These are phyloP conservation scores for Centrocercus urophasianus DNA, from an alignment of 2,113 vertebrate species.

Conservation along the genomic window DNA sequence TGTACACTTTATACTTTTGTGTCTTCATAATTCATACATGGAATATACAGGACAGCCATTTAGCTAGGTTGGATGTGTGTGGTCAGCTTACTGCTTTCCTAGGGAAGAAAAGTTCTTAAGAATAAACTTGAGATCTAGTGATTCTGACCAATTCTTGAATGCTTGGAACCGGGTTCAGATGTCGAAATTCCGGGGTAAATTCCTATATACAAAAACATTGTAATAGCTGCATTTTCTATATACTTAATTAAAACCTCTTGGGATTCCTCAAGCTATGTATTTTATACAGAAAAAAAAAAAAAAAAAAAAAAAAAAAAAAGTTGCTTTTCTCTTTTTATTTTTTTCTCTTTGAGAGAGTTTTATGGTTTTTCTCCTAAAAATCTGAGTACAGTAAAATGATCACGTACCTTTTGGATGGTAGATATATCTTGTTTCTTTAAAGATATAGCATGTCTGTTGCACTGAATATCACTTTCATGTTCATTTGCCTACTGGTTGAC, in stretches of 20 bases:
- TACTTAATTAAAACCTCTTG: neutral
- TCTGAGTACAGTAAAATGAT: neutral
- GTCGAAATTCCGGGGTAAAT: neutral
- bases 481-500: neutral
- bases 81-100: neutral
- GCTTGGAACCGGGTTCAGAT: neutral
- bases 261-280: neutral
- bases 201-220: too few species aligned
- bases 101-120: neutral
- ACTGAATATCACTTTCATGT: neutral
- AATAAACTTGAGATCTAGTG: neutral
- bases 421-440: neutral
- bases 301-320: too few species aligned
- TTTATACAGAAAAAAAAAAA: neutral
- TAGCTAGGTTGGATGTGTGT: neutral
- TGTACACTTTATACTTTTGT: neutral
- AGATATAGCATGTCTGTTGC: neutral
- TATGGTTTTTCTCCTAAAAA: neutral
- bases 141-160: neutral
- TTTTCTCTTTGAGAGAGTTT: neutral
- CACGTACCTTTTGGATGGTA: neutral
- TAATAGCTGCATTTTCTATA: neutral
- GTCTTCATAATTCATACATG: neutral
- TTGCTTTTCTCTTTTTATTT: neutral
- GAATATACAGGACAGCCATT: neutral